Percentiles rank a stretch among this genome's conserved stretches.
Evolutionary conservation across 1,140 invertebrate species (phyloP).

Genomic region (Streblospio benedicti): DNA sequence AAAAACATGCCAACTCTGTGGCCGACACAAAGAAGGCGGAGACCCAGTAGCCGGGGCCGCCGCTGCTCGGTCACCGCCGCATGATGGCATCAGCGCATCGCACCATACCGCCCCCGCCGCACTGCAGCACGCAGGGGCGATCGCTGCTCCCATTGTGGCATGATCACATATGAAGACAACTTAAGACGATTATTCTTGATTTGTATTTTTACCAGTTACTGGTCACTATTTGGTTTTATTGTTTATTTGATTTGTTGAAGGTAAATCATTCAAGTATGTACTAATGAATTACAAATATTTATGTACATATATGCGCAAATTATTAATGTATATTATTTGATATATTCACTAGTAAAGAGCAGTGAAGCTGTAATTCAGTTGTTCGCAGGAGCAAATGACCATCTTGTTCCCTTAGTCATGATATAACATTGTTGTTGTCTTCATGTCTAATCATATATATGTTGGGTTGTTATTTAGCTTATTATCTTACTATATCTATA

Average conservation of each 20-base stretch:
- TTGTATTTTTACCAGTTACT: neutral
- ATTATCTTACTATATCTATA: too few relatives aligned
- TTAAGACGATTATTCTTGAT: neutral
- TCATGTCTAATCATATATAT: conserved; percentile 5
- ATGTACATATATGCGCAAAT: neutral
- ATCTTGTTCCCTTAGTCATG: neutral
- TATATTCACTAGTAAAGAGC: neutral
- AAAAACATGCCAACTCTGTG: conserved; percentile 3
- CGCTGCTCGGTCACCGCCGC: neutral
- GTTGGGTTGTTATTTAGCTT: too few relatives aligned
- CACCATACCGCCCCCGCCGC: too few relatives aligned
- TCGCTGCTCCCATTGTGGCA: neutral
- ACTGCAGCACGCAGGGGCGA: neutral
- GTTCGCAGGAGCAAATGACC: neutral
- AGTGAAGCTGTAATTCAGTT: neutral
- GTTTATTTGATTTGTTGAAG: neutral
- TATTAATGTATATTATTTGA: neutral
- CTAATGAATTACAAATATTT: neutral
- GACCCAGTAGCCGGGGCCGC: neutral
- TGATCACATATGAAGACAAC: conserved; percentile 5
- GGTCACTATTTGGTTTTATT: neutral
- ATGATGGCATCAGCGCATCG: too few relatives aligned
- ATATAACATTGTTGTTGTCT: conserved; percentile 2
- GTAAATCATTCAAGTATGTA: neutral
- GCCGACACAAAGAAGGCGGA: neutral